Evolutionary conservation across 2,888 invertebrate genomes (phyloP).

Genomic region (Furcula furcula): DNA sequence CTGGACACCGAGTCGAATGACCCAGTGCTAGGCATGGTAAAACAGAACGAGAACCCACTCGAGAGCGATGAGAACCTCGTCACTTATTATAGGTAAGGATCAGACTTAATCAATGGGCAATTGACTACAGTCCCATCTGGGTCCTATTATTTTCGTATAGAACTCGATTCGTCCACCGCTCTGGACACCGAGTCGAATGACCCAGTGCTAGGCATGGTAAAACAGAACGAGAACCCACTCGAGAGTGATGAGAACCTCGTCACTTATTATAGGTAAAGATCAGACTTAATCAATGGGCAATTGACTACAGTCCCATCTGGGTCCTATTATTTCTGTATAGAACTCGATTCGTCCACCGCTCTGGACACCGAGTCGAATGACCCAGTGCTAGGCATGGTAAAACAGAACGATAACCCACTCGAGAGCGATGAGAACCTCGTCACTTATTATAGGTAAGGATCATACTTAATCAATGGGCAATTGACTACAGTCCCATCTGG

Average conservation of each 20-base stretch:
- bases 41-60: constrained; percentile 70
- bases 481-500: too few species aligned
- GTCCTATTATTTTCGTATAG: constrained; percentile 78
- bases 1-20: constrained; percentile 78
- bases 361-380: constrained; percentile 78
- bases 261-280: constrained; percentile 75
- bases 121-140: too few species aligned
- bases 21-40: constrained; percentile 59
- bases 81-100: constrained; percentile 75
- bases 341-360: constrained; percentile 64
- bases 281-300: too few species aligned
- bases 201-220: constrained; percentile 59
- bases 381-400: constrained; percentile 59
- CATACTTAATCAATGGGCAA: too few species aligned
- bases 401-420: constrained; percentile 70
- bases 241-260: constrained; percentile 72
- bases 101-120: too few species aligned
- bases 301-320: too few species aligned
- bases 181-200: constrained; percentile 78
- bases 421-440: constrained; percentile 72
- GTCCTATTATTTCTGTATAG: constrained; percentile 78
- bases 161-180: constrained; percentile 64
- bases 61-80: constrained; percentile 72
- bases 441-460: constrained; percentile 75
- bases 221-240: constrained; percentile 70